Evolutionary conservation across 2,797 vertebrate genomes (phyloP).

Genomic region (Gorsachius magnificus): DNA sequence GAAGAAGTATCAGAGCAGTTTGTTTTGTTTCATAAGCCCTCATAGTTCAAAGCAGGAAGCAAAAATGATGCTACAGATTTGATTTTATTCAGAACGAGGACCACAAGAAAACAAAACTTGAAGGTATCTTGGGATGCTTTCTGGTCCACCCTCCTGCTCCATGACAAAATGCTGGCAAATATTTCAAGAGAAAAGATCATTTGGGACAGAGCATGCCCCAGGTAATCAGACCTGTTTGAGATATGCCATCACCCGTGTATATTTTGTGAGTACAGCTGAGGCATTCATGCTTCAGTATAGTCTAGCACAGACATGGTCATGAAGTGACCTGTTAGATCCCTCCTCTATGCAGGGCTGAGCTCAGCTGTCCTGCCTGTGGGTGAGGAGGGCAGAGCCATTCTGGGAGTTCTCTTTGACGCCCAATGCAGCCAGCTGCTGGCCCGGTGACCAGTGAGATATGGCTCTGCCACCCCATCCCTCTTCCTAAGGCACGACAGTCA

Average conservation of each 20-base stretch:
- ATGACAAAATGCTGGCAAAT: background rate
- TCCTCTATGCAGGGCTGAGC: background rate
- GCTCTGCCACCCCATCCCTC: background rate
- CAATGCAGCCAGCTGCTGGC: background rate
- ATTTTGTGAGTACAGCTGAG: background rate
- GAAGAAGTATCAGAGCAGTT: background rate
- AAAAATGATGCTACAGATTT: background rate
- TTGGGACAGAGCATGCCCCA: background rate
- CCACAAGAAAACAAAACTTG: background rate
- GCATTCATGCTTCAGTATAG: background rate
- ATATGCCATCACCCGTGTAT: background rate
- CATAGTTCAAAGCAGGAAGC: background rate
- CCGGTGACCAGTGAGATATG: accelerated
- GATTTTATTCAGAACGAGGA: background rate
- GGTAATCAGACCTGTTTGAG: background rate
- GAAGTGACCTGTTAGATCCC: background rate
- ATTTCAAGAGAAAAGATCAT: background rate
- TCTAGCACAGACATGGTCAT: accelerated
- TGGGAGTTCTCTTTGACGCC: background rate
- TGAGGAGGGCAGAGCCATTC: background rate
- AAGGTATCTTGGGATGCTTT: background rate
- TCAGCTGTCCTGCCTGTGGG: background rate
- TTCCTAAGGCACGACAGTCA: background rate
- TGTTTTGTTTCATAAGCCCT: background rate
- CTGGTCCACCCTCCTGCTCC: background rate